Evolutionary conservation across 1,140 invertebrate genomes (phyloP), one percentile per base, ranked within the genome.

Genomic region (Bacillus rossius): DNA sequence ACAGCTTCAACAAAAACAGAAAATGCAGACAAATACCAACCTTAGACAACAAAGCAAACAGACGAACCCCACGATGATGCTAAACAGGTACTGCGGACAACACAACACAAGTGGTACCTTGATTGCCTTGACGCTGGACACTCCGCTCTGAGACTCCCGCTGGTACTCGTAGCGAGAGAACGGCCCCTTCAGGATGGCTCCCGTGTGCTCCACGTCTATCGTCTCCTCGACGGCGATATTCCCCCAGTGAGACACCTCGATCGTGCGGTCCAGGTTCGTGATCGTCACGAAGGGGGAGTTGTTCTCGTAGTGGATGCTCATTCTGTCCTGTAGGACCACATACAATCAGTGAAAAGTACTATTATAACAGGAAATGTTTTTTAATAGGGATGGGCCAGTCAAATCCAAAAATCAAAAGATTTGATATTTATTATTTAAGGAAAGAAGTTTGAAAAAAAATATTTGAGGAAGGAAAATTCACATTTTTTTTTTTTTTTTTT

Each of bases 241-340:
- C 16, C 97, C 97, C 98, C 98, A 99, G 72, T 99, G 96, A 0
- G 96, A 99, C 1, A 99, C 83, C 77, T 99, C 96, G 68, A 99
- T 92, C 0, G 84, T 76, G 37, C 98, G 81, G 57, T 93, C 87
- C 62, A 99, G 73, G 37, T 80, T 80, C 0, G 88, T 93, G 0
- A 98, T 89, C 23, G 91, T 94, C 42, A 99, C 74, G 73, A 99
- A 99, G 45, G 97, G 96, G 45, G 89, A 83, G 71, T 97, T 96
- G 75, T 98, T 99, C 74, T 99, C 97, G 74, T 89, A 98, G 73
- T 99, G 98, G 49, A 99, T 77, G 22, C 71, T 77, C 59, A 98
- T 69, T 67, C 87, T 81, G 62, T 89, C 83, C 76, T 77, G 59
- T 26, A 60, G 55, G 40, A 45, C 76, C 67, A 16, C 75, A n/a